Evolutionary conservation across 2,797 vertebrate genomes (phyloP).

Genomic region (Apogon talboti): DNA sequence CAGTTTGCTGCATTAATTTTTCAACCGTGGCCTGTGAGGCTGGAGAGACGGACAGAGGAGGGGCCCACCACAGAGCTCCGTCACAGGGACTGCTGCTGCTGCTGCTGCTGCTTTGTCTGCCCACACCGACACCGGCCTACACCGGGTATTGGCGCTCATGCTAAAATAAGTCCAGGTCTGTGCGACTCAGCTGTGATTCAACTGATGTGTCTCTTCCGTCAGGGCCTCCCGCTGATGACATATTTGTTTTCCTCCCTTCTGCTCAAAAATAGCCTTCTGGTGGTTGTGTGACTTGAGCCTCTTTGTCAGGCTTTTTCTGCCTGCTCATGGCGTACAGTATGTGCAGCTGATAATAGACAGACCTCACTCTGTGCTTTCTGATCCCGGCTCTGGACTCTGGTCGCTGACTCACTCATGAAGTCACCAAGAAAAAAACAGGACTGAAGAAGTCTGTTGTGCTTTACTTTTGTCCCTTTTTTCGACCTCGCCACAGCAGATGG

Average conservation of each 20-base stretch:
- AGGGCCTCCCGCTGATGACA: slow-evolving; percentile 69
- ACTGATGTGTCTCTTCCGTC: slow-evolving; percentile 44
- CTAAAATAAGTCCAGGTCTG: slow-evolving; percentile 50
- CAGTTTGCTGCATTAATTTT: slow-evolving; percentile 87
- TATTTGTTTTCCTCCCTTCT: slow-evolving; percentile 67
- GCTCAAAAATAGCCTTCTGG: slow-evolving; percentile 71
- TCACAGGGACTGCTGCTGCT: slow-evolving; percentile 52
- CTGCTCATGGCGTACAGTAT: slow-evolving; percentile 53
- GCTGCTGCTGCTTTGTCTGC: slow-evolving; percentile 37
- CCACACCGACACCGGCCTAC: not conserved
- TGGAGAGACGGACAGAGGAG: slow-evolving; percentile 66
- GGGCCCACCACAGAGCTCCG: slow-evolving; percentile 72
- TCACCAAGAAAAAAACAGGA: slow-evolving; percentile 34
- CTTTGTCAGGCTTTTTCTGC: slow-evolving; percentile 63
- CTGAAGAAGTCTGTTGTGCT: slow-evolving; percentile 6
- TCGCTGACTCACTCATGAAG: slow-evolving; percentile 65
- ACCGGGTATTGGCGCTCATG: slow-evolving; percentile 20
- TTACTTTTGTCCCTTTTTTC: not conserved
- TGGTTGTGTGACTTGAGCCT: slow-evolving; percentile 61
- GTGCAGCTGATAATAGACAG: slow-evolving; percentile 69
- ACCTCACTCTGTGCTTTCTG: slow-evolving; percentile 62
- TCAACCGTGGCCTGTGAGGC: slow-evolving; percentile 76
- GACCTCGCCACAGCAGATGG: slow-evolving; percentile 11
- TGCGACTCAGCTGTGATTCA: slow-evolving; percentile 54
- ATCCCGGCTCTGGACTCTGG: slow-evolving; percentile 50